Evolutionary conservation across 1,140 invertebrate species (phyloP).

Genomic region (Calliphora vicina): DNA sequence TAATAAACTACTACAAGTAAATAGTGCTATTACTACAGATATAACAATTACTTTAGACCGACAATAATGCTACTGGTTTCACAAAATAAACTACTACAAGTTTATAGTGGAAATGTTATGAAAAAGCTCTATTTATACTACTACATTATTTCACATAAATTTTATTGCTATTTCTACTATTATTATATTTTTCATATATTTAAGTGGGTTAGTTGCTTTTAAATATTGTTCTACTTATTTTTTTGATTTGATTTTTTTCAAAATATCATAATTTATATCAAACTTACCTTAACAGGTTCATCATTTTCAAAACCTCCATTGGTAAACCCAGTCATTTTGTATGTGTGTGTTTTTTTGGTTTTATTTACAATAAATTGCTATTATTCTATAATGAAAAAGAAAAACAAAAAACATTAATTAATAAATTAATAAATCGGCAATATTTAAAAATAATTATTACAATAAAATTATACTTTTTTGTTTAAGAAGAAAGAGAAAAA

Average conservation of each 20-base stretch:
- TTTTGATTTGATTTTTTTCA: neutral
- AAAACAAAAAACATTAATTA: slow-evolving; percentile 3
- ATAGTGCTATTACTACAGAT: too few relatives aligned
- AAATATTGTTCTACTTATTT: neutral
- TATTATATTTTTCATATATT: too few relatives aligned
- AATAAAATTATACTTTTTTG: too few relatives aligned
- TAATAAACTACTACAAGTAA: too few relatives aligned
- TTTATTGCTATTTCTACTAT: too few relatives aligned
- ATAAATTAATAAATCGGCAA: neutral
- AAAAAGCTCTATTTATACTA: too few relatives aligned
- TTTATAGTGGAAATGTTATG: too few relatives aligned
- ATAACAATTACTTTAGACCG: too few relatives aligned
- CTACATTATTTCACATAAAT: too few relatives aligned
- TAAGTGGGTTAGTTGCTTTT: neutral
- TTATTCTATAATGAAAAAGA: slow-evolving; percentile 21
- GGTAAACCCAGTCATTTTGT: slow-evolving; percentile 60
- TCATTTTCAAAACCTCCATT: slow-evolving; percentile 60
- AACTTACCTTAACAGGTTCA: slow-evolving; percentile 60
- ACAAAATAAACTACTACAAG: too few relatives aligned
- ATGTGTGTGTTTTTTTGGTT: slow-evolving; percentile 32
- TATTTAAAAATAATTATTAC: neutral
- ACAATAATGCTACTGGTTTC: too few relatives aligned
- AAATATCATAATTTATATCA: neutral
- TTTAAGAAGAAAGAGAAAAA: too few relatives aligned
- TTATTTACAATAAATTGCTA: neutral